Evolutionary conservation across 2,888 invertebrate species (phyloP).

Genomic region (Onthophagus sagittarius): DNA sequence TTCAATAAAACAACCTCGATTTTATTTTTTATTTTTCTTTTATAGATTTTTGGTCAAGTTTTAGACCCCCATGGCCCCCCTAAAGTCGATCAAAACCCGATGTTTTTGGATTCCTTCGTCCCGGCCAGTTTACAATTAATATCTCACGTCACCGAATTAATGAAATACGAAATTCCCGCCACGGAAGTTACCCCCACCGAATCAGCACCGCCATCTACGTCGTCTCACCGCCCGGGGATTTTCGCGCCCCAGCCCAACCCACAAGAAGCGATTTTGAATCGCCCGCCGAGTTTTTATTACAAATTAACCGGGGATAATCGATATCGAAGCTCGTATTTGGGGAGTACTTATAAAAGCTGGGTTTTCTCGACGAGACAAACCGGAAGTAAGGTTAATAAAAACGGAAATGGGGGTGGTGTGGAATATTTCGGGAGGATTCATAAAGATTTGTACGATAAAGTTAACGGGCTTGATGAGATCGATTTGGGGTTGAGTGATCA

Average conservation of each 20-base stretch:
- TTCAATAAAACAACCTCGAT: too few relatives aligned
- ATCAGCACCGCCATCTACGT: conserved; percentile 42
- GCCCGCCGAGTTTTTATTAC: too few relatives aligned
- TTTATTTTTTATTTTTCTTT: neutral
- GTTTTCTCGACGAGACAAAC: neutral
- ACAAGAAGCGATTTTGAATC: conserved; percentile 26
- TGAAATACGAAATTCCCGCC: conserved; percentile 55
- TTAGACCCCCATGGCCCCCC: conserved; percentile 34
- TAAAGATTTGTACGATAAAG: conserved; percentile 43
- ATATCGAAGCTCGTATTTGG: too few relatives aligned
- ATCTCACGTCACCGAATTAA: conserved; percentile 58
- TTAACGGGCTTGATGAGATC: conserved; percentile 36
- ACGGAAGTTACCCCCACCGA: conserved; percentile 33
- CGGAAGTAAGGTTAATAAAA: conserved; percentile 11
- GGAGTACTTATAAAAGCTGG: neutral
- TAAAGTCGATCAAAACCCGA: conserved; percentile 49
- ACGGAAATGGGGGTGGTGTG: too few relatives aligned
- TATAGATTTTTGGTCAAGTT: conserved; percentile 14
- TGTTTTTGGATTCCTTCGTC: conserved; percentile 58
- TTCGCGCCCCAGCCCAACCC: conserved; percentile 55
- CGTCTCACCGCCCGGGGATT: conserved; percentile 50
- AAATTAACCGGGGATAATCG: too few relatives aligned
- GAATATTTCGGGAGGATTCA: conserved; percentile 41
- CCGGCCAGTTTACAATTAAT: conserved; percentile 68
- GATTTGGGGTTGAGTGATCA: conserved; percentile 35